Conservation (phyloP, 1,140 invertebrate genomes). For the Meloidogyne exigua region DNA sequence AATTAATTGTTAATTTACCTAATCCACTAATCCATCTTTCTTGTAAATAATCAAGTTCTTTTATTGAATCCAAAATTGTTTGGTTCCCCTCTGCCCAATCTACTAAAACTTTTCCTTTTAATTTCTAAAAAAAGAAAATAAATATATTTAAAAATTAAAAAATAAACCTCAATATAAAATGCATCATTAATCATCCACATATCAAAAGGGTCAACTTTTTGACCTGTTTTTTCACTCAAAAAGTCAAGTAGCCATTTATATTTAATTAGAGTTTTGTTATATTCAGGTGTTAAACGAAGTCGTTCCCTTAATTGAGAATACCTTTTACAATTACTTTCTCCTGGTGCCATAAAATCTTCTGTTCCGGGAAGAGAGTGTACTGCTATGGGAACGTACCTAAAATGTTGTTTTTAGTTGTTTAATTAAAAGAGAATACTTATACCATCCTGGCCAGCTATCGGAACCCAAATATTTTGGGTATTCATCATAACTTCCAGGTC, state of each 20-base stretch:
- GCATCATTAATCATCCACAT: slow-evolving; percentile 31
- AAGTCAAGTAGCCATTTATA: slow-evolving; percentile 23
- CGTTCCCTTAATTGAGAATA: slow-evolving; percentile 11
- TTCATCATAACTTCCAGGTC: slow-evolving; percentile 13
- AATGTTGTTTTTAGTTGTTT: too few species aligned
- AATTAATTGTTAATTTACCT: neutral
- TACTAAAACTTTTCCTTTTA: slow-evolving; percentile 17
- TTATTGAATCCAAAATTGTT: slow-evolving; percentile 9
- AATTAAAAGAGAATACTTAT: too few species aligned
- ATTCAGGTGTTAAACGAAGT: slow-evolving; percentile 24
- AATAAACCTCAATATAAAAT: slow-evolving; percentile 28
- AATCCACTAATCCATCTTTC: slow-evolving; percentile 15
- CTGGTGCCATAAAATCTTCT: slow-evolving; percentile 21
- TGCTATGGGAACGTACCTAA: slow-evolving; percentile 24
- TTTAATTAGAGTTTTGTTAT: slow-evolving; percentile 6
- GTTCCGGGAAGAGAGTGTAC: slow-evolving; percentile 36
- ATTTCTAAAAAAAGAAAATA: neutral
- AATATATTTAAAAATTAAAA: slow-evolving; percentile 8
- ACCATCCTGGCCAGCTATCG: slow-evolving; percentile 28
- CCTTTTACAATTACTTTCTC: slow-evolving; percentile 19
- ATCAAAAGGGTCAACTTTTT: slow-evolving; percentile 22
- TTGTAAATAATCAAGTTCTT: slow-evolving; percentile 12
- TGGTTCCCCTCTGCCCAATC: slow-evolving; percentile 17
- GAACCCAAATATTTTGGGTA: slow-evolving; percentile 20
- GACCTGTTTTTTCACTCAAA: slow-evolving; percentile 14